These are phyloP conservation scores for Proales similis DNA, from an alignment of 1,140 invertebrate genomes.

Conservation along the genomic window DNA sequence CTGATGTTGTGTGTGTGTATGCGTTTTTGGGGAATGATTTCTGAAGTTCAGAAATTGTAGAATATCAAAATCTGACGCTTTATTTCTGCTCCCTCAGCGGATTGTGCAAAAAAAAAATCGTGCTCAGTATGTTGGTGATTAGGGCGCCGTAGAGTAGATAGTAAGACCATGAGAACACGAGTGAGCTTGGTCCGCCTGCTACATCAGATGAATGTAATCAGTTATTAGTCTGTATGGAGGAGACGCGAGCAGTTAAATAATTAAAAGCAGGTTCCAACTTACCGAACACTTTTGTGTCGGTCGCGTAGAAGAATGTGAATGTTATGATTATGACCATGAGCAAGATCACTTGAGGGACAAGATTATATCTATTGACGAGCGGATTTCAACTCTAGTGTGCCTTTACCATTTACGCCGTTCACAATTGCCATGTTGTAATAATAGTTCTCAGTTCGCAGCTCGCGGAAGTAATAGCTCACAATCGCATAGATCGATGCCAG, in stretches of 20 bases:
- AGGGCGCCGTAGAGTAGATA: slow-evolving; percentile 17
- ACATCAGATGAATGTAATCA: background rate
- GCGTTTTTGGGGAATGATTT: too few species aligned
- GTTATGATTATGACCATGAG: slow-evolving; percentile 21
- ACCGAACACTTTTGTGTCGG: slow-evolving; percentile 31
- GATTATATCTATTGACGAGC: too few species aligned
- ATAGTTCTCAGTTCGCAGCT: slow-evolving; percentile 22
- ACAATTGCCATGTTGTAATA: slow-evolving; percentile 1
- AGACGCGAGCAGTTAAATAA: background rate
- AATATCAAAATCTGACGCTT: background rate
- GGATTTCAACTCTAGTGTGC: background rate
- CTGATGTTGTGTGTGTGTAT: too few species aligned
- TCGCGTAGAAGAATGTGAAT: slow-evolving; percentile 28
- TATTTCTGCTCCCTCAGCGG: slow-evolving; percentile 28
- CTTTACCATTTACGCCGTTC: slow-evolving; percentile 6
- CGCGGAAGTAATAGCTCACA: slow-evolving; percentile 10
- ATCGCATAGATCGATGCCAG: slow-evolving; percentile 8
- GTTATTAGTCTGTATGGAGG: background rate
- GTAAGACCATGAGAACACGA: slow-evolving; percentile 37
- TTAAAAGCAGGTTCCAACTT: background rate
- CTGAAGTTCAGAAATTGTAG: slow-evolving; percentile 3
- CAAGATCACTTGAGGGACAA: slow-evolving; percentile 6
- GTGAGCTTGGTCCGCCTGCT: slow-evolving; percentile 26
- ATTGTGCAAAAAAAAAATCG: slow-evolving; percentile 34
- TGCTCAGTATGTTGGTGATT: slow-evolving; percentile 9